Evolutionary conservation across 2,888 invertebrate species (phyloP).

Genomic region (Cheilosia vulpina): DNA sequence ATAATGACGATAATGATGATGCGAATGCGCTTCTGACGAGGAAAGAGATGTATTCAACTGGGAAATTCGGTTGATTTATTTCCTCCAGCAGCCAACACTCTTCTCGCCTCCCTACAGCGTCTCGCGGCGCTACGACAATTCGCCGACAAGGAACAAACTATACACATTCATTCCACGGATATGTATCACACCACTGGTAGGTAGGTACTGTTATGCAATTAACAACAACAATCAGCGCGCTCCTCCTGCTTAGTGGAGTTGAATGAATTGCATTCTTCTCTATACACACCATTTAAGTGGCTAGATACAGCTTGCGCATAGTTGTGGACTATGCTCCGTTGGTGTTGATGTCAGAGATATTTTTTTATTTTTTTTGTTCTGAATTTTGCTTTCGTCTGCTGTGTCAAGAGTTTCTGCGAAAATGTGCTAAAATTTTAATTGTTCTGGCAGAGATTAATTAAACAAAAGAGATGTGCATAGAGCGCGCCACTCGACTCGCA

Average conservation of each 20-base stretch:
- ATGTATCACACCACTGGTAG: conserved; percentile 36
- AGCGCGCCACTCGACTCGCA: neutral
- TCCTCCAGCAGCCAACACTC: conserved; percentile 21
- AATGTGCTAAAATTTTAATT: conserved; percentile 64
- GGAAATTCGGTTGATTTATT: conserved; percentile 81
- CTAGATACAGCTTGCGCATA: conserved; percentile 24
- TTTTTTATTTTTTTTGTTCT: neutral
- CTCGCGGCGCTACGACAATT: conserved; percentile 7
- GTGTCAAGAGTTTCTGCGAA: conserved; percentile 40
- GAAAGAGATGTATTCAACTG: conserved; percentile 77
- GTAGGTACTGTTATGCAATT: conserved; percentile 62
- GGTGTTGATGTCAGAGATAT: conserved; percentile 1
- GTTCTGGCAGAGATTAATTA: conserved; percentile 63
- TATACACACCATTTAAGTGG: conserved; percentile 21
- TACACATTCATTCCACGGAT: conserved; percentile 13
- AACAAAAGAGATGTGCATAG: conserved; percentile 39
- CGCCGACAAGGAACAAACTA: conserved; percentile 39
- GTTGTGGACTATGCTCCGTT: neutral
- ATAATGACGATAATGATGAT: conserved; percentile 27
- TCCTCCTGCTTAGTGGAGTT: conserved; percentile 26
- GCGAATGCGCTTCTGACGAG: conserved; percentile 3
- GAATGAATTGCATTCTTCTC: conserved; percentile 39
- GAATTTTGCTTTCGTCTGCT: neutral
- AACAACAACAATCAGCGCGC: conserved; percentile 53
- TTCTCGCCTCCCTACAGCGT: neutral